Evolutionary conservation across 2,888 invertebrate species (phyloP), one percentile per base, ranked within the genome.

Genomic region (Agriopis aurantiaria): DNA sequence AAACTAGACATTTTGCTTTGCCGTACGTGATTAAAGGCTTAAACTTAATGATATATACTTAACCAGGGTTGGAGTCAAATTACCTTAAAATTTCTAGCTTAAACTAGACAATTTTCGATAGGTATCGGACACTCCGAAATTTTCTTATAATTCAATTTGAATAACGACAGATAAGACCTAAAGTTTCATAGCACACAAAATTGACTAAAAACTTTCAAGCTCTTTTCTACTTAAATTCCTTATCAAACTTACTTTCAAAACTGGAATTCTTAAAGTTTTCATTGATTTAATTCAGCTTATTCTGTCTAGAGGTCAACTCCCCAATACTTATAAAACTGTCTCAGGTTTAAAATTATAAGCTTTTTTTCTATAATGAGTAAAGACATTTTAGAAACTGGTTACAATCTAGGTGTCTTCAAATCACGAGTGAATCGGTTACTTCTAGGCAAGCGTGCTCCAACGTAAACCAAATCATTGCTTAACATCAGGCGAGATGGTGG

Each of bases 181-280:
- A 62, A 62, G 10, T 58, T 65, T 33, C 2, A n/a, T 56, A 43
- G n/a, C 23, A 60, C 51, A 40, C 45, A 53, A 33, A 65, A 49
- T 62, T 48, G 11, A 45, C 62, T 53, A 17, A 52, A 57, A 68
- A 58, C 46, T 68, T 68, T 59, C 53, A 53, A 59, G 46, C 57
- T 59, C 12, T 58, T 59, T 62, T 68, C 52, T 52, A 60, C 55
- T 65, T 57, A 60, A 65, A 69, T 69, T 61, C 61, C 65, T 69
- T 69, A 69, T 61, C 65, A 60, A n/a, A 60, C 23, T 67, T 43
- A 56, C 48, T 51, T 53, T 64, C 55, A 60, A 65, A 69, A 64
- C 62, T 63, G 57, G 58, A 33, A 65, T 65, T 69, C 49, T 17
- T 56, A 45, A 64, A 69, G 60, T 60, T 60, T 43, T 65, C 60